phyloP scores from a whole-genome alignment of 2,113 vertebrate species.

The Brevimyrus niger region DNA sequence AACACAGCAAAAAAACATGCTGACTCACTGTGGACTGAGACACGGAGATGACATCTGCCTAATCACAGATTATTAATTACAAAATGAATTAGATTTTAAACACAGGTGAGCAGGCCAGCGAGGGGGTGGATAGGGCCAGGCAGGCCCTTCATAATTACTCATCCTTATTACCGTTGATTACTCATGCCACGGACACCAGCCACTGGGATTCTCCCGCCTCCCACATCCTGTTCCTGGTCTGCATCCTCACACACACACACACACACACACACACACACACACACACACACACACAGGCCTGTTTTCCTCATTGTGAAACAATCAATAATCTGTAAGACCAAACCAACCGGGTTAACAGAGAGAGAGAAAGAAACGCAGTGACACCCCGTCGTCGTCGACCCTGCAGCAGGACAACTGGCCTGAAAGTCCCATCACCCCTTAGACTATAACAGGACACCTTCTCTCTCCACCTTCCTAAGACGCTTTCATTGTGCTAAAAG shows the following conservation, averaged over 20 bases:
- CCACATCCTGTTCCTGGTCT: neutral
- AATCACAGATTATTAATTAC: neutral
- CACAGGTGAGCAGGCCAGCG: neutral
- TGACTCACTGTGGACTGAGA: neutral
- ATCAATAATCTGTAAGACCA: neutral
- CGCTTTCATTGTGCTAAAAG: neutral
- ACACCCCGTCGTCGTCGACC: neutral
- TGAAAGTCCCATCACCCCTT: neutral
- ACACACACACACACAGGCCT: neutral
- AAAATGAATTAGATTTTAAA: neutral
- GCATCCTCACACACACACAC: neutral
- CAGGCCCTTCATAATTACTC: neutral
- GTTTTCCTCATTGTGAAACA: neutral
- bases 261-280: too few species aligned
- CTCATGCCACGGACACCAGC: neutral
- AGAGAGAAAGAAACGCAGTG: neutral
- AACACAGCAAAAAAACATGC: neutral
- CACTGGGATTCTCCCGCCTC: neutral
- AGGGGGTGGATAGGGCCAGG: neutral
- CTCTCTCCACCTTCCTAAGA: neutral
- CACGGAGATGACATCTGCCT: neutral
- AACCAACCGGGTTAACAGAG: neutral
- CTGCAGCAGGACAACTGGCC: neutral
- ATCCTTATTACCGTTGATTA: neutral
- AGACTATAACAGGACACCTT: neutral